Evolutionary conservation across 2,888 invertebrate species (phyloP).

Genomic region (Baccha elongata): DNA sequence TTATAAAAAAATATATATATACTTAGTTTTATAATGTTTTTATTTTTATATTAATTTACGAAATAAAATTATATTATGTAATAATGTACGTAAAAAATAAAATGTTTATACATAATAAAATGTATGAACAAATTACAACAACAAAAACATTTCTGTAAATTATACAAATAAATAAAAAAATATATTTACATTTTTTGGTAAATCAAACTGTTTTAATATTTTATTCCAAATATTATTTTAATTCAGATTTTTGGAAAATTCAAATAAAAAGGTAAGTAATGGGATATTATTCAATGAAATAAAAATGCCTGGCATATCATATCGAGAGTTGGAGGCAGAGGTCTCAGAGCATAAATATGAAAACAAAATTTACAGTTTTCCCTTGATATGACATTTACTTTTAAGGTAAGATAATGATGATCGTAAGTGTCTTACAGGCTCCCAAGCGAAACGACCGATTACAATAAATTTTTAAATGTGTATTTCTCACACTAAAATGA

Average conservation of each 20-base stretch:
- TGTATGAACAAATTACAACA: slow-evolving; percentile 39
- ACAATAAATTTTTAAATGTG: no score
- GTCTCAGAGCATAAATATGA: no score
- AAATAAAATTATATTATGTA: slow-evolving; percentile 1
- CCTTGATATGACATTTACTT: no score
- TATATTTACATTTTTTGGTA: slow-evolving; percentile 74
- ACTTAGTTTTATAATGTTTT: slow-evolving; percentile 45
- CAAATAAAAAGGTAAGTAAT: no score
- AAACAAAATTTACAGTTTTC: no score
- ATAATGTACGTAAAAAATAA: slow-evolving; percentile 30
- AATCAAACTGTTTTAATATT: slow-evolving; percentile 19
- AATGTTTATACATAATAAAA: slow-evolving; percentile 8
- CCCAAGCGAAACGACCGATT: no score
- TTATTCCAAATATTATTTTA: background rate
- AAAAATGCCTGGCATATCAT: no score
- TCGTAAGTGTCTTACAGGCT: no score
- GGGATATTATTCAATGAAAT: background rate
- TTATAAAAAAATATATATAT: slow-evolving; percentile 20
- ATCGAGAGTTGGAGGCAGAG: no score
- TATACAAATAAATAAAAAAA: slow-evolving; percentile 70
- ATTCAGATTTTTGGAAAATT: background rate
- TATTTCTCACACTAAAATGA: no score
- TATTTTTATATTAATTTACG: slow-evolving; percentile 27
- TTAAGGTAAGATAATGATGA: no score
- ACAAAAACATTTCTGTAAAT: slow-evolving; percentile 67